These are phyloP conservation scores for Zeus faber DNA, from an alignment of 2,113 vertebrate species.

Conservation along the genomic window DNA sequence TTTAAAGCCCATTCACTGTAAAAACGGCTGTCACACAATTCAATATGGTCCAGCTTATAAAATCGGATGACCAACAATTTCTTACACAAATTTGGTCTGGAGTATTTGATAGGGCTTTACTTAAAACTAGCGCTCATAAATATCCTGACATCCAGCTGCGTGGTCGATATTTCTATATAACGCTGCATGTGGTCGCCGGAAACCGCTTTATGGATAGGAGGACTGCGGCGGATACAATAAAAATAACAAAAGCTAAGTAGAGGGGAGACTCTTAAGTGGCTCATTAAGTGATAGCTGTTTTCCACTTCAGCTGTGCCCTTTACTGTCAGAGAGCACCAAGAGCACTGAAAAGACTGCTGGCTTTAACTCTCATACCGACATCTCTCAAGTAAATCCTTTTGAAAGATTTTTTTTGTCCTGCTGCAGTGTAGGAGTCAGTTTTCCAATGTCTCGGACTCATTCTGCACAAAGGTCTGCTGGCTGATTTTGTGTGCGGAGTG, in stretches of 20 bases:
- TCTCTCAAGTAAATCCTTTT: conserved; percentile 41
- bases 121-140: no score
- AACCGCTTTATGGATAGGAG: no score
- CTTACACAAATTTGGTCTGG: no score
- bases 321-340: conserved; percentile 35
- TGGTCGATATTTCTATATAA: conserved; percentile 44
- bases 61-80: no score
- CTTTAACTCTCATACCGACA: conserved; percentile 42
- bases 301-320: conserved; percentile 55
- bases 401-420: conserved; percentile 38
- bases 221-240: no score
- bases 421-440: conserved; percentile 26
- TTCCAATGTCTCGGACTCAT: conserved; percentile 28
- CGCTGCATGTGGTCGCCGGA: conserved; percentile 27
- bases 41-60: no score
- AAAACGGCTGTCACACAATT: no score
- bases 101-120: no score
- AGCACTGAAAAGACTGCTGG: conserved; percentile 44
- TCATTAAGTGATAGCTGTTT: conserved; percentile 70
- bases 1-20: no score
- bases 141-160: conserved; percentile 31
- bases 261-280: conserved; percentile 53
- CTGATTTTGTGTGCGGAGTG: conserved; percentile 22
- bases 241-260: conserved; percentile 69
- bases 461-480: conserved; percentile 23